Evolutionary conservation across 2,113 vertebrate species (phyloP).

Genomic region (Hyla sarda): DNA sequence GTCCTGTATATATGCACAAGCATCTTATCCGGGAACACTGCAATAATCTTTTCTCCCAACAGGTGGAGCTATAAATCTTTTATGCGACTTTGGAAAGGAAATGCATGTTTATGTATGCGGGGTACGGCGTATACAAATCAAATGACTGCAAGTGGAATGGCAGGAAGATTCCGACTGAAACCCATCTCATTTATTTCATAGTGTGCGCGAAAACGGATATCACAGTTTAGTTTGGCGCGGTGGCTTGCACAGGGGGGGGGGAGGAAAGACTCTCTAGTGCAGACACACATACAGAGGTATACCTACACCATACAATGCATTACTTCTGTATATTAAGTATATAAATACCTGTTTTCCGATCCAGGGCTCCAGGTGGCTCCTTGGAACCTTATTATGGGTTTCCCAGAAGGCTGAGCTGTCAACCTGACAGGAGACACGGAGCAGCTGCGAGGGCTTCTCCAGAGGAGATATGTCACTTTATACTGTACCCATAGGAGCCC

Average conservation of each 20-base stretch:
- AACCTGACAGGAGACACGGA: too few species aligned
- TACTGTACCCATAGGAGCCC: too few species aligned
- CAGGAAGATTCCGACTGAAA: constrained; percentile 10
- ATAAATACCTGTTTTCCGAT: too few species aligned
- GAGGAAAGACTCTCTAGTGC: background rate
- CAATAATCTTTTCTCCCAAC: constrained; percentile 47
- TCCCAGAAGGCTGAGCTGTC: too few species aligned
- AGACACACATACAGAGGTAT: background rate
- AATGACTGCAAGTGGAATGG: background rate
- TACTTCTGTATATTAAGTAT: too few species aligned
- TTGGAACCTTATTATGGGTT: too few species aligned
- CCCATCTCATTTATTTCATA: constrained; percentile 31
- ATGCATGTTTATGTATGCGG: background rate
- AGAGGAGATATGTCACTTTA: too few species aligned
- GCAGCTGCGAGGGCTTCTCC: too few species aligned
- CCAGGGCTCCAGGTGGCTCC: too few species aligned
- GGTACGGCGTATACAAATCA: constrained; percentile 5
- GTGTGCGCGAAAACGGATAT: background rate
- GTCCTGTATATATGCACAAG: too few species aligned
- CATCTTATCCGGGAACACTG: background rate
- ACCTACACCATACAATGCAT: background rate
- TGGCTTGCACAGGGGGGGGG: too few species aligned
- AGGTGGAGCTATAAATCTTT: constrained; percentile 52
- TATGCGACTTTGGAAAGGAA: background rate
- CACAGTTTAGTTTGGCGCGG: background rate